Conservation (phyloP, 1,140 invertebrate species). For the Argopecten irradians region DNA sequence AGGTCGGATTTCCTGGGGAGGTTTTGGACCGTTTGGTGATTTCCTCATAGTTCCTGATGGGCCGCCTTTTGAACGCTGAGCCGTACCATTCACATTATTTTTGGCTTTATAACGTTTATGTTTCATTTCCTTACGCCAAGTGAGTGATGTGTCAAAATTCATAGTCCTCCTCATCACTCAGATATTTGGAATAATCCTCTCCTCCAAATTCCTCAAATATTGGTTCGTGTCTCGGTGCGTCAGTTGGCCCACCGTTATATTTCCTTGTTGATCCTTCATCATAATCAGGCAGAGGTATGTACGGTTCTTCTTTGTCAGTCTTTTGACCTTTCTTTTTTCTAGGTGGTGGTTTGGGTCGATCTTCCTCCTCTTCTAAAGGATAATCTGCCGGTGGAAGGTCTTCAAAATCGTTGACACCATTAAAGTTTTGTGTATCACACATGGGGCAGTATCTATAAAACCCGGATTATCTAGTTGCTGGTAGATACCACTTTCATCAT, state of each 20-base stretch:
- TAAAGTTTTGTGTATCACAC: conserved; percentile 3
- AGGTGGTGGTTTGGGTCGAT: conserved; percentile 2
- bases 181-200: conserved; percentile 50
- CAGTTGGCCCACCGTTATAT: not conserved
- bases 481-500: not conserved
- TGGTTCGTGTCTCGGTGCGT: not conserved
- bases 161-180: conserved; percentile 47
- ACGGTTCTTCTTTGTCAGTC: conserved; percentile 34
- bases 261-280: conserved; percentile 40
- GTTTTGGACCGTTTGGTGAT: not conserved
- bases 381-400: conserved; percentile 26
- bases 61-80: not conserved
- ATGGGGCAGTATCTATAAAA: conserved; percentile 18
- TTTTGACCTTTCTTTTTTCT: conserved; percentile 3
- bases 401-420: not conserved
- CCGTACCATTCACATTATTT: not conserved
- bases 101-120: conserved; percentile 22
- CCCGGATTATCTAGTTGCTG: not conserved
- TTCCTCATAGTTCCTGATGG: not conserved
- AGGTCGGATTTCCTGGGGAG: conserved; percentile 33
- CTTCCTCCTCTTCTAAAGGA: conserved; percentile 12
- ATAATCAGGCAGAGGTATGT: conserved; percentile 47
- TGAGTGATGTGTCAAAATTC: conserved; percentile 40
- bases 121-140: conserved; percentile 48
- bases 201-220: conserved; percentile 37